A percentile compares a stretch with the other conserved stretches of the same genome.
Evolutionary conservation across 2,113 vertebrate species (phyloP).

Genomic region (Polypterus bichir): DNA sequence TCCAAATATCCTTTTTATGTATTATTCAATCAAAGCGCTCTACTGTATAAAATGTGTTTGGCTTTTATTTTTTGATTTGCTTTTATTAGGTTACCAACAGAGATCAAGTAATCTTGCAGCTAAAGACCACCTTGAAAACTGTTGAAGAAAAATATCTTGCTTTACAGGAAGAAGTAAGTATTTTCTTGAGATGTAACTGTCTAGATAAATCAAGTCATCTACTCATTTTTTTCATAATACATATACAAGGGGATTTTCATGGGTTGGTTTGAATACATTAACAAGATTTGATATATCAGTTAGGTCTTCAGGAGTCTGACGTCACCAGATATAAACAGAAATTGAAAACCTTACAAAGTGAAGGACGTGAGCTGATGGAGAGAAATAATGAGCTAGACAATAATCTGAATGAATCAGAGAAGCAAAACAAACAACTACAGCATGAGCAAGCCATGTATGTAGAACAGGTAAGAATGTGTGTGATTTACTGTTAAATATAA

Average conservation of each 20-base stretch:
- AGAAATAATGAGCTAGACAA: constrained; percentile 37
- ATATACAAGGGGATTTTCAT: too few relatives aligned
- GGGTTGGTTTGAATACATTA: constrained; percentile 11
- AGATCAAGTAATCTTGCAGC: constrained; percentile 39
- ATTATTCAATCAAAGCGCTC: too few relatives aligned
- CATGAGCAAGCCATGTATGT: constrained; percentile 31
- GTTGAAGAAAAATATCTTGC: constrained; percentile 28
- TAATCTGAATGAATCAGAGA: constrained; percentile 36
- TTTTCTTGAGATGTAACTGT: background rate
- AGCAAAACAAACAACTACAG: constrained; percentile 34
- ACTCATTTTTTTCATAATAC: too few relatives aligned
- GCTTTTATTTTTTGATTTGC: background rate
- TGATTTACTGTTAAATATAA: too few relatives aligned
- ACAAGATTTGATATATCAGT: constrained; percentile 20
- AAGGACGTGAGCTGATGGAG: constrained; percentile 31
- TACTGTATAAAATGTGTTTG: too few relatives aligned
- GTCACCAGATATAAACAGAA: constrained; percentile 41
- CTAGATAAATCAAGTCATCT: too few relatives aligned
- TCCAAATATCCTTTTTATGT: too few relatives aligned
- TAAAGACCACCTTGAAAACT: constrained; percentile 33
- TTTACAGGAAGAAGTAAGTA: constrained; percentile 32
- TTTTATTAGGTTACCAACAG: constrained; percentile 26
- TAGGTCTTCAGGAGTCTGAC: constrained; percentile 37
- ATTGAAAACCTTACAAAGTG: constrained; percentile 31
- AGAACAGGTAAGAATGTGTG: constrained; percentile 34